Percentiles rank a stretch among this genome's conserved stretches.
Conservation (phyloP, 2,888 invertebrate genomes). For the Orgyia antiqua region DNA sequence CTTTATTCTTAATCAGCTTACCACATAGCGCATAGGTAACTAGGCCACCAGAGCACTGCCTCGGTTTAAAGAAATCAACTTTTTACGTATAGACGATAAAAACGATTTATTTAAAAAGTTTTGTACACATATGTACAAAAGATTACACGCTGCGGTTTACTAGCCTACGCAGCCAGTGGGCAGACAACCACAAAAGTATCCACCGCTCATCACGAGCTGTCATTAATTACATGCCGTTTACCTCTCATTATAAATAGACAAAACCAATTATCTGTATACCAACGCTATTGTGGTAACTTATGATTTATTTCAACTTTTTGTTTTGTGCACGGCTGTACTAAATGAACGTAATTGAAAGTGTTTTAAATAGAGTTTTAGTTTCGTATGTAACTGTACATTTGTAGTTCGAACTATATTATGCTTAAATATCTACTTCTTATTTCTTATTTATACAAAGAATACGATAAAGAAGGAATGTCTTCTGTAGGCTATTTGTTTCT, state of each 20-base stretch:
- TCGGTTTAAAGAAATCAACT: too few relatives aligned
- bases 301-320: slow-evolving; percentile 54
- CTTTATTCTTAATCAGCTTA: too few relatives aligned
- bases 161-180: slow-evolving; percentile 59
- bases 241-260: slow-evolving; percentile 66
- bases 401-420: neutral
- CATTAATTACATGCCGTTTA: slow-evolving; percentile 69
- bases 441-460: too few relatives aligned
- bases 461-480: too few relatives aligned
- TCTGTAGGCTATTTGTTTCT: too few relatives aligned
- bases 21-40: too few relatives aligned
- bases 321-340: slow-evolving; percentile 36
- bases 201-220: slow-evolving; percentile 38
- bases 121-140: slow-evolving; percentile 8
- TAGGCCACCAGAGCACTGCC: too few relatives aligned
- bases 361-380: slow-evolving; percentile 30
- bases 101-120: neutral
- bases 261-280: slow-evolving; percentile 58
- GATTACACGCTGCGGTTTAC: slow-evolving; percentile 13
- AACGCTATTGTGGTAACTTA: slow-evolving; percentile 32
- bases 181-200: slow-evolving; percentile 47
- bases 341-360: slow-evolving; percentile 39
- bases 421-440: too few relatives aligned
- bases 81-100: too few relatives aligned
- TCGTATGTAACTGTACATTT: slow-evolving; percentile 8